Percentiles rank a stretch among this genome's conserved stretches.
These are phyloP conservation scores for Drosophila ochracea DNA, from an alignment of 2,888 invertebrate genomes.

Conservation along the genomic window DNA sequence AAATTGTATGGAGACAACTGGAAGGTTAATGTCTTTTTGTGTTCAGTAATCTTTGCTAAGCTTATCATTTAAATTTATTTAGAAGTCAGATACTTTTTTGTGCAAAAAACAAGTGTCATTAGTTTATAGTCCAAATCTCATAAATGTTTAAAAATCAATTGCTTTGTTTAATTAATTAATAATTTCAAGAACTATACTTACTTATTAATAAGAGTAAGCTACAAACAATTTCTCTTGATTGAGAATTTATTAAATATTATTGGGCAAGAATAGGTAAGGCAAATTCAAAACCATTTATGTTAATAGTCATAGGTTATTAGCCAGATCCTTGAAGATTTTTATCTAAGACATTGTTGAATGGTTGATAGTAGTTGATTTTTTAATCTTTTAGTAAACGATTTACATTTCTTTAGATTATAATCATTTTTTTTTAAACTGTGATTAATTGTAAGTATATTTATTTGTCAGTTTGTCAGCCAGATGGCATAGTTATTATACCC, in stretches of 20 bases:
- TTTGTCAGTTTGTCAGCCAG: conserved; percentile 1
- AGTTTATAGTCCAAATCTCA: too few relatives aligned
- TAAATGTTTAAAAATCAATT: background rate
- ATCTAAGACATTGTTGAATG: background rate
- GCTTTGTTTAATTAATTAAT: background rate
- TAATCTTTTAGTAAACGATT: background rate
- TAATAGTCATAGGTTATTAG: background rate
- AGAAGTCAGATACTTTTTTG: background rate
- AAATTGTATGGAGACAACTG: background rate
- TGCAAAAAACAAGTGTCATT: background rate
- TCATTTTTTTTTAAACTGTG: background rate
- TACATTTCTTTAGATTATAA: background rate
- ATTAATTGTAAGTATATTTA: background rate
- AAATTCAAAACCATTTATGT: background rate
- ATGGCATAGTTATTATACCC: conserved; percentile 31
- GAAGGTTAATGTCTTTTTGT: background rate
- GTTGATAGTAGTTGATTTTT: background rate
- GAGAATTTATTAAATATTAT: background rate
- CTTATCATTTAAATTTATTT: background rate
- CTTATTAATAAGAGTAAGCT: background rate
- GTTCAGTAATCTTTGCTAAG: background rate
- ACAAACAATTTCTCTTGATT: background rate
- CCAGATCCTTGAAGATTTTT: background rate
- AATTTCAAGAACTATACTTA: background rate
- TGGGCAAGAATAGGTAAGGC: background rate